Conservation (phyloP, 2,113 vertebrate genomes). For the Paracanthobrama guichenoti region DNA sequence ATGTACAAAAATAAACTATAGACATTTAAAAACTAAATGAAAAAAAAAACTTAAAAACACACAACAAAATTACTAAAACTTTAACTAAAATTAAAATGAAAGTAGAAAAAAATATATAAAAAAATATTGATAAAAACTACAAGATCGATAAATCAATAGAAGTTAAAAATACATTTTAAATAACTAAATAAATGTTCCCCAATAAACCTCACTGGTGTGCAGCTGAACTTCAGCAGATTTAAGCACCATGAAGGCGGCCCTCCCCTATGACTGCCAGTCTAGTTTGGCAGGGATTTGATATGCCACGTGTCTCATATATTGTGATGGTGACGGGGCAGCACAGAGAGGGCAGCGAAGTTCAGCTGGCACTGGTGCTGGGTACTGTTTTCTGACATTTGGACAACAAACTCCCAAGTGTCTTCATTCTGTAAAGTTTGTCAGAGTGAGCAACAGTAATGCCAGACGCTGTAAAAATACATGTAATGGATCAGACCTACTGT, state of each 20-base stretch:
- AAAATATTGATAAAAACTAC: too few relatives aligned
- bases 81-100: too few relatives aligned
- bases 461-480: not conserved
- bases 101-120: not conserved
- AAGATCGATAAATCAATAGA: not conserved
- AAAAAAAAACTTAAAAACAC: too few relatives aligned
- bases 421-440: not conserved
- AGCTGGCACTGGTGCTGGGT: not conserved
- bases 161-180: not conserved
- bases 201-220: not conserved
- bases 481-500: not conserved
- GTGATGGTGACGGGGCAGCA: not conserved
- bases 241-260: not conserved
- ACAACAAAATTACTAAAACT: too few relatives aligned
- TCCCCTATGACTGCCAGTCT: not conserved
- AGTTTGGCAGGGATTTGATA: not conserved
- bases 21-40: not conserved
- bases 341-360: not conserved
- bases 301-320: slow-evolving; percentile 3
- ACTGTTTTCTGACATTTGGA: slow-evolving; percentile 9
- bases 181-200: too few relatives aligned
- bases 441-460: not conserved
- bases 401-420: slow-evolving; percentile 9
- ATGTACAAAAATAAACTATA: too few relatives aligned
- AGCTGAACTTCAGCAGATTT: not conserved